These are phyloP conservation scores for Stomorhina lunata DNA, from an alignment of 2,888 invertebrate genomes.

Conservation along the genomic window DNA sequence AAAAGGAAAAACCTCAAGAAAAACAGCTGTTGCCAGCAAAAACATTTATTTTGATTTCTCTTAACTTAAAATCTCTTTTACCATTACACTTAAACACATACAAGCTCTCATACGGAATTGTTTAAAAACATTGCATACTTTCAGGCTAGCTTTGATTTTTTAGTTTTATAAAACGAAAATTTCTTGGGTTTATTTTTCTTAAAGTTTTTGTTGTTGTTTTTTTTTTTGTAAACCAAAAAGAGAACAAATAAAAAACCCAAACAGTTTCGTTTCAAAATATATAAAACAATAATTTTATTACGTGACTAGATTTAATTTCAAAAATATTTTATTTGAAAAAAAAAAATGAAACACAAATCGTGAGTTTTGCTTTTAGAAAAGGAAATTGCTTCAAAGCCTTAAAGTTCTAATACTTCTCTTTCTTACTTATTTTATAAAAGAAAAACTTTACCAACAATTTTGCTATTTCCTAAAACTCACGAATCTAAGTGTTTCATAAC, in stretches of 20 bases:
- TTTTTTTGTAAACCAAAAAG: no score
- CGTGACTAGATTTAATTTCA: conserved; percentile 53
- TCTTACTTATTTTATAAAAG: not conserved
- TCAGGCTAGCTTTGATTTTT: not conserved
- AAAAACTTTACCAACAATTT: not conserved
- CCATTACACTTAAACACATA: not conserved
- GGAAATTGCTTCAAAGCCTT: no score
- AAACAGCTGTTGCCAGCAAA: conserved; percentile 25
- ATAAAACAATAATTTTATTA: conserved; percentile 42
- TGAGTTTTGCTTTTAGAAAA: no score
- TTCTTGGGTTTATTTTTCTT: not conserved
- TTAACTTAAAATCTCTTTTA: not conserved
- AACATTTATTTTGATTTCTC: conserved; percentile 14
- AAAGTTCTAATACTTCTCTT: no score
- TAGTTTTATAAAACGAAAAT: not conserved
- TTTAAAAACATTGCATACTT: not conserved
- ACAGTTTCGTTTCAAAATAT: conserved; percentile 50
- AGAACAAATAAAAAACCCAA: no score
- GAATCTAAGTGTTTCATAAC: not conserved
- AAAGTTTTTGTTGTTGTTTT: not conserved
- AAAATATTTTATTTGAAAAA: conserved; percentile 17
- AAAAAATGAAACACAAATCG: conserved; percentile 26
- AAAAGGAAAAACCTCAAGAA: no score
- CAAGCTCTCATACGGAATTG: no score
- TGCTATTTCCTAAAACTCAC: no score